These are phyloP conservation scores for Papilio helenus DNA, from an alignment of 1,140 invertebrate genomes.

Conservation along the genomic window DNA sequence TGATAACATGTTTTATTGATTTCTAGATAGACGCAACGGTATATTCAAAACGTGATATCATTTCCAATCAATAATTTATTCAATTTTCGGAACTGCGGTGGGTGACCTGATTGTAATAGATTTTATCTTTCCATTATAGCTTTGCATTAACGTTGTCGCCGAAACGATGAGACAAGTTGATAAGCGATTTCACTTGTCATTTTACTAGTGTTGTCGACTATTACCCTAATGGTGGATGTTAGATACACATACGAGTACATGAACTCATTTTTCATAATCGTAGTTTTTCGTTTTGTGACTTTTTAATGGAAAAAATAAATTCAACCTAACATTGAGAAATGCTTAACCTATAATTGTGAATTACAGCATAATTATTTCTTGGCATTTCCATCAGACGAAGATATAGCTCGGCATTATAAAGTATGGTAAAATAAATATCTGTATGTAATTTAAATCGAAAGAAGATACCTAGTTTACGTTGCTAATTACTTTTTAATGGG, in stretches of 20 bases:
- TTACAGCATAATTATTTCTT: no score
- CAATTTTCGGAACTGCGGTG: not conserved
- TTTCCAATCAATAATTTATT: constrained; percentile 12
- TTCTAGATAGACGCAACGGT: not conserved
- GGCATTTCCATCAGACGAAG: no score
- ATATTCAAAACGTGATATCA: not conserved
- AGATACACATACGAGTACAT: no score
- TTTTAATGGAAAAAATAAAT: no score
- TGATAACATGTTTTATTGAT: constrained; percentile 9
- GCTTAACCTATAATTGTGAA: no score
- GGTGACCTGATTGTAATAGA: constrained; percentile 17
- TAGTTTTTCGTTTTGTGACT: no score
- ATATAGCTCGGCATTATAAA: no score
- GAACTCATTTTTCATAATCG: not conserved
- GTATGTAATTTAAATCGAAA: no score
- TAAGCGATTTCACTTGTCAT: not conserved
- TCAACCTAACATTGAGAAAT: no score
- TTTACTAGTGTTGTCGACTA: not conserved
- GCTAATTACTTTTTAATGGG: not conserved
- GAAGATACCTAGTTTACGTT: not conserved
- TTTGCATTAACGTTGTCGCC: constrained; percentile 4
- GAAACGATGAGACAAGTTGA: not conserved
- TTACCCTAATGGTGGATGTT: not conserved
- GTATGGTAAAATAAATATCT: no score
- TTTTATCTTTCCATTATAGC: constrained; percentile 16